These are phyloP conservation scores for Pachymerium ferrugineum DNA, from an alignment of 2,888 invertebrate genomes.

Conservation along the genomic window DNA sequence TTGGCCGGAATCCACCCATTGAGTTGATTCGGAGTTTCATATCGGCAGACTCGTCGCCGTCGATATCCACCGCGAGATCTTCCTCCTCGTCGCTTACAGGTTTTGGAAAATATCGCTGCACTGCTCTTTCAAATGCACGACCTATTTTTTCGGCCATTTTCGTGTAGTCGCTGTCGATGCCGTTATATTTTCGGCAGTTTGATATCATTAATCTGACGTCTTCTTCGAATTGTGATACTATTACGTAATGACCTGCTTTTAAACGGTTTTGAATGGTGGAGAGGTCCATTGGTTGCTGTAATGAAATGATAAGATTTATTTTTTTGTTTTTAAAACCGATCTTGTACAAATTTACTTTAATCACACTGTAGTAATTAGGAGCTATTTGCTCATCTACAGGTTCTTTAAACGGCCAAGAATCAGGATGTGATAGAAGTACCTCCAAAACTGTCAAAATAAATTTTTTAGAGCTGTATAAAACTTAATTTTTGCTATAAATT, in stretches of 20 bases:
- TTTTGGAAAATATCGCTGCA: slow-evolving; percentile 57
- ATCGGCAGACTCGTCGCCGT: background rate
- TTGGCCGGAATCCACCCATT: background rate
- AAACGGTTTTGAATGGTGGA: slow-evolving; percentile 29
- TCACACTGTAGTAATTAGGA: slow-evolving; percentile 65
- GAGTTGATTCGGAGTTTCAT: background rate
- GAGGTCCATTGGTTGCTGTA: slow-evolving; percentile 40
- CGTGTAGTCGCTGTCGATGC: slow-evolving; percentile 58
- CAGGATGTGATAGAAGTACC: slow-evolving; percentile 76
- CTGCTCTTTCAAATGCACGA: slow-evolving; percentile 71
- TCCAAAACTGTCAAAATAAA: slow-evolving; percentile 78
- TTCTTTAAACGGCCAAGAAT: slow-evolving; percentile 91
- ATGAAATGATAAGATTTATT: background rate
- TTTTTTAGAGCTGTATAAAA: no score
- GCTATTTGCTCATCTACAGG: slow-evolving; percentile 90
- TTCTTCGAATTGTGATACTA: slow-evolving; percentile 30
- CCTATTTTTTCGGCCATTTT: slow-evolving; percentile 80
- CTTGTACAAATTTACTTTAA: slow-evolving; percentile 41
- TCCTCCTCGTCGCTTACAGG: background rate
- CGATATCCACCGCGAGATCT: background rate
- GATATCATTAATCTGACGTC: background rate
- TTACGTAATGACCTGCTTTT: background rate
- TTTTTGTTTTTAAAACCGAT: slow-evolving; percentile 39
- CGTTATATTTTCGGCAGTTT: slow-evolving; percentile 7
- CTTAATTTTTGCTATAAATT: background rate